These are phyloP conservation scores for Penaeus indicus DNA, from an alignment of 1,140 invertebrate genomes.

Conservation along the genomic window DNA sequence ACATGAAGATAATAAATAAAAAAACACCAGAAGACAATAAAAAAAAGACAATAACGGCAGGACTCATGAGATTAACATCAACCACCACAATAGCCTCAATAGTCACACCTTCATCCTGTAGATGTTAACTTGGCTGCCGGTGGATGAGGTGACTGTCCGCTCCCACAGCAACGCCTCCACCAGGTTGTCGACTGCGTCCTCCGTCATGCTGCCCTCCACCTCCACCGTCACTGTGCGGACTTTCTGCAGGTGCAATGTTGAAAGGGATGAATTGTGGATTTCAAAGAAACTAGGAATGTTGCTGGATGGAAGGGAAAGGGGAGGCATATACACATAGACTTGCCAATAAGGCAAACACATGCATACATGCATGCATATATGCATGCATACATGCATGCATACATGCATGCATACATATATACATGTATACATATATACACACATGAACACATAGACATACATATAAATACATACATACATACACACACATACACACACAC, in stretches of 20 bases:
- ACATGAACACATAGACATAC: no score
- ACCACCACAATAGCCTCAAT: no score
- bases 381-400: no score
- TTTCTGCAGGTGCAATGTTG: slow-evolving; percentile 30
- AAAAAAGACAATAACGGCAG: not conserved
- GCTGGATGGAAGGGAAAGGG: no score
- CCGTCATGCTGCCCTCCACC: slow-evolving; percentile 57
- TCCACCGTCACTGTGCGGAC: slow-evolving; percentile 63
- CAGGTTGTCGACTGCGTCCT: slow-evolving; percentile 50
- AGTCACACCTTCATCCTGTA: slow-evolving; percentile 65
- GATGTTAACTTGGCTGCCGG: slow-evolving; percentile 36
- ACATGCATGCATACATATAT: no score
- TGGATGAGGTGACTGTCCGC: slow-evolving; percentile 35
- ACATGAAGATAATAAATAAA: not conserved
- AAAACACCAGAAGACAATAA: not conserved
- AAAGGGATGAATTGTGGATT: not conserved
- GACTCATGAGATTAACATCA: not conserved
- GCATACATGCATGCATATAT: no score
- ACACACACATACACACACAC: no score
- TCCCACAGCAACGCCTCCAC: slow-evolving; percentile 65
- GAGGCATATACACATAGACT: no score
- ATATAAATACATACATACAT: no score
- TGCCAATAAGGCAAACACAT: no score
- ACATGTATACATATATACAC: no score
- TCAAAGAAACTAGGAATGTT: not conserved